Conservation (phyloP, 2,113 vertebrate genomes). For the Melanerpes formicivorus region DNA sequence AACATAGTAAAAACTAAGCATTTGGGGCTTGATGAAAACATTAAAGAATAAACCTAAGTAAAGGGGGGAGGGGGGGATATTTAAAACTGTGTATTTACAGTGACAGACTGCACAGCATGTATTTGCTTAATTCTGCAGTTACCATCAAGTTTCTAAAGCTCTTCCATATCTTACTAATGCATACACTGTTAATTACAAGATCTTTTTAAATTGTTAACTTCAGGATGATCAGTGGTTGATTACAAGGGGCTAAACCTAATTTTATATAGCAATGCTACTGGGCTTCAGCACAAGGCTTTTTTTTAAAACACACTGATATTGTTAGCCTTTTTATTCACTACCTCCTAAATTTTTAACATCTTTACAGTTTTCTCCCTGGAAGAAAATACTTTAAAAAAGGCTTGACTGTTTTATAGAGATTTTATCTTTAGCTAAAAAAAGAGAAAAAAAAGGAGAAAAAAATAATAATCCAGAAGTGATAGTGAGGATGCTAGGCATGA, state of each 20-base stretch:
- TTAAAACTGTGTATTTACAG: neutral
- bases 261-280: constrained; percentile 61
- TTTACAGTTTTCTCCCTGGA: constrained; percentile 56
- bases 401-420: constrained; percentile 74
- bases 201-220: constrained; percentile 44
- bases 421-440: constrained; percentile 68
- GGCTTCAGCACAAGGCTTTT: constrained; percentile 60
- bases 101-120: constrained; percentile 62
- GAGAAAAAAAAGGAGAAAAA: neutral
- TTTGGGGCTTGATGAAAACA: neutral
- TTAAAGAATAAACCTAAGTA: neutral
- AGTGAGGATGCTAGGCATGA: constrained; percentile 48
- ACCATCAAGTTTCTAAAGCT: constrained; percentile 48
- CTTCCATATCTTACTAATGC: constrained; percentile 58
- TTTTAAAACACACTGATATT: constrained; percentile 62
- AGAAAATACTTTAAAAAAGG: constrained; percentile 73
- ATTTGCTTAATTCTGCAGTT: constrained; percentile 59
- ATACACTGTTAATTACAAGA: constrained; percentile 40
- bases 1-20: constrained; percentile 10
- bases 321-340: constrained; percentile 79
- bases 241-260: constrained; percentile 59
- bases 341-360: constrained; percentile 77
- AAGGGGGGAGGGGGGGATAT: no score
- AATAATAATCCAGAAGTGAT: neutral
- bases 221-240: constrained; percentile 35